Evolutionary conservation across 2,113 vertebrate genomes (phyloP), one percentile per base, ranked within the genome.

Genomic region (Lynx canadensis): DNA sequence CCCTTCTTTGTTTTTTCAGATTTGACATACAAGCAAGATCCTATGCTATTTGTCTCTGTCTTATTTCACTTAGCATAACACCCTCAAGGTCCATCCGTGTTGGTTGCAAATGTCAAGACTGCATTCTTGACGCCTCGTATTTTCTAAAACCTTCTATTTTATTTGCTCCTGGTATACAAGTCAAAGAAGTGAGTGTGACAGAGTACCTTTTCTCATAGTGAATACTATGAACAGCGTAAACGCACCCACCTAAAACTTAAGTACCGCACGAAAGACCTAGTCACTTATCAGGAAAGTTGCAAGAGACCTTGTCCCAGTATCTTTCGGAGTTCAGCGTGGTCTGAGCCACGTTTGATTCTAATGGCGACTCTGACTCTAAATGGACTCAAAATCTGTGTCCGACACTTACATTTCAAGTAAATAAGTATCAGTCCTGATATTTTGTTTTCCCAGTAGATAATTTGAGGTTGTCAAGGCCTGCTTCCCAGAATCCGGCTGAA

Each of bases 401-500:
- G 36, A 66, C 21, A 36, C 55, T 74, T 65, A 50, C 18, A 52
- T 68, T 52, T 60, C 31, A 50, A 66, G 38, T 31, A 66, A 66
- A 73, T 31, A 23, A 21, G 66, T 23, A 16, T 73, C 57, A 25
- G 23, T 65, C 76, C 33, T 84, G 45, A 33, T 15, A 68, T 71
- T 69, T 93, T 81, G 60, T 45, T 84, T 74, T 80, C n/a, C 66
- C 45, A 48, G 73, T 19, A 78, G 66, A 84, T 66, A 60, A 68
- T 45, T 3, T 23, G n/a, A 87, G 50, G 31, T n/a, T 52, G 83
- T 82, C 41, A 4, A 14, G 19, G 29, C 38, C 68, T 91, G 55
- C 63, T 50, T 93, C 50, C 41, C 41, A 68, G 36, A 81, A n/a
- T 33, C 87, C 31, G 41, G 31, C 48, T 65, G 18, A 29, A 89